A percentile compares a stretch with the other conserved stretches of the same genome.
These are phyloP conservation scores for Heliornis fulica DNA, from an alignment of 2,113 vertebrate genomes.

Conservation along the genomic window DNA sequence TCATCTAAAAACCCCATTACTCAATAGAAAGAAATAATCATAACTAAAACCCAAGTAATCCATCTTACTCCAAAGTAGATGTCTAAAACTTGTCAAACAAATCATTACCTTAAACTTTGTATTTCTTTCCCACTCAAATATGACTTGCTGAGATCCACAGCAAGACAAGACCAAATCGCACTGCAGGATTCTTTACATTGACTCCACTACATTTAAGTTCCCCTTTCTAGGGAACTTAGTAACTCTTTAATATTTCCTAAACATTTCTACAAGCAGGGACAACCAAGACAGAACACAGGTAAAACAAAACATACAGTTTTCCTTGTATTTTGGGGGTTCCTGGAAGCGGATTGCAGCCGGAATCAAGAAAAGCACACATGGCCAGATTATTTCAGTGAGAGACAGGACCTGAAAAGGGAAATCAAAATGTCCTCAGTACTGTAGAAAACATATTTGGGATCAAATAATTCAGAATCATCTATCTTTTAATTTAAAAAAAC, in stretches of 20 bases:
- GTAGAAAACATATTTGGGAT: background rate
- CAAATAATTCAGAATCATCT: background rate
- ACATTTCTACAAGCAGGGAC: background rate
- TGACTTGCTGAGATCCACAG: background rate
- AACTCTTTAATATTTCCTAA: background rate
- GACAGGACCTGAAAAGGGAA: slow-evolving; percentile 62
- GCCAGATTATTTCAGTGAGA: slow-evolving; percentile 75
- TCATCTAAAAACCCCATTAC: background rate
- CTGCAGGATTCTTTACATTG: background rate
- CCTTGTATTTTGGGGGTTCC: slow-evolving; percentile 68
- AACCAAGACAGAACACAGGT: background rate
- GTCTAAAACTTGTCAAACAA: background rate
- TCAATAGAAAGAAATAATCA: background rate
- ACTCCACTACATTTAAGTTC: background rate
- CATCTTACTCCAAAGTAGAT: background rate
- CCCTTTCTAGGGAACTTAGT: background rate
- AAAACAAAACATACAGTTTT: slow-evolving; percentile 69
- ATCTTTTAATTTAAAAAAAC: background rate
- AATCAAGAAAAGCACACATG: slow-evolving; percentile 72
- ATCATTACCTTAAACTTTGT: background rate
- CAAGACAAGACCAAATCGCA: background rate
- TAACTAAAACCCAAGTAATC: background rate
- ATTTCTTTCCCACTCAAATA: background rate
- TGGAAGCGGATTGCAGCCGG: slow-evolving; percentile 70
- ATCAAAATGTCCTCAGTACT: background rate